phyloP scores from a whole-genome alignment of 2,797 vertebrate species.

The Diglossa cyanea region DNA sequence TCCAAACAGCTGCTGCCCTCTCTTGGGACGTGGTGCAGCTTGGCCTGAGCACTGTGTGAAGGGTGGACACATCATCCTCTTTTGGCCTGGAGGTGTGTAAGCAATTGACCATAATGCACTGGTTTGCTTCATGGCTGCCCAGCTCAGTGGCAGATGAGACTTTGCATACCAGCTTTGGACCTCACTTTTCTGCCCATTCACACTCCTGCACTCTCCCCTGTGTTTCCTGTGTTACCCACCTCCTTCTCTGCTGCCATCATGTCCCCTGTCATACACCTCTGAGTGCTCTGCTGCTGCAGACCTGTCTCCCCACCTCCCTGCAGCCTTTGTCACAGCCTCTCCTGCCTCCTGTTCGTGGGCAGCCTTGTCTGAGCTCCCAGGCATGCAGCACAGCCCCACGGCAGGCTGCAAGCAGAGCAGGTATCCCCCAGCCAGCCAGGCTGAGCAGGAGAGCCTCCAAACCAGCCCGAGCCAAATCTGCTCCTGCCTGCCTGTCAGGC shows the following conservation, averaged over 20 bases:
- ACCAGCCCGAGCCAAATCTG: neutral
- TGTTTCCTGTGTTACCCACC: neutral
- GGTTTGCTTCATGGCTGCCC: neutral
- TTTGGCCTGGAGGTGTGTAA: neutral
- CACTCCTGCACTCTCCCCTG: neutral
- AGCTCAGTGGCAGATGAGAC: neutral
- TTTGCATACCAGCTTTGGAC: neutral
- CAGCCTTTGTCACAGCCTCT: neutral
- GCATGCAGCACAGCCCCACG: fast-evolving
- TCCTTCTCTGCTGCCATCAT: neutral
- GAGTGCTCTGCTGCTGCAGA: neutral
- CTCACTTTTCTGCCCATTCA: neutral
- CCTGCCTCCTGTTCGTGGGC: neutral
- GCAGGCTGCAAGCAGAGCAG: too few relatives aligned
- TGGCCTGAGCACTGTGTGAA: neutral
- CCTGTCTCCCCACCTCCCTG: neutral
- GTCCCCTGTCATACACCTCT: fast-evolving
- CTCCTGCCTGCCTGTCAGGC: neutral
- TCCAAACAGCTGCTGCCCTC: neutral
- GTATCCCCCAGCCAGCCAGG: too few relatives aligned
- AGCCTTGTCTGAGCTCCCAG: neutral
- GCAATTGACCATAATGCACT: neutral
- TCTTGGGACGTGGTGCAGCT: neutral
- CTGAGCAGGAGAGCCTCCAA: neutral
- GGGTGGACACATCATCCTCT: neutral